A percentile compares a stretch with the other conserved stretches of the same genome.
phyloP scores from a whole-genome alignment of 2,113 vertebrate species.

The Phainopepla nitens region DNA sequence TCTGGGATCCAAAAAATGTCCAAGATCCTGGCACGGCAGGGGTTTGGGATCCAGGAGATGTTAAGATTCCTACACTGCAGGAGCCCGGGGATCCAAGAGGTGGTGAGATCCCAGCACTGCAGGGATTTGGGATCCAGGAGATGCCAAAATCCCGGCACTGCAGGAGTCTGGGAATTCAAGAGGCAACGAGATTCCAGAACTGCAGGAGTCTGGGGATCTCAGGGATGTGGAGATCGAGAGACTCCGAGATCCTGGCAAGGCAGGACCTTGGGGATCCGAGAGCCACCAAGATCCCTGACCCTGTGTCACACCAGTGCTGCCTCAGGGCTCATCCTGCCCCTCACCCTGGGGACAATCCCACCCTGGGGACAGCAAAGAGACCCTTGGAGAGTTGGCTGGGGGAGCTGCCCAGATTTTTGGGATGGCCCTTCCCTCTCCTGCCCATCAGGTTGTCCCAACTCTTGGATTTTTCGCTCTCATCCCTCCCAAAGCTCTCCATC shows the following conservation, averaged over 20 bases:
- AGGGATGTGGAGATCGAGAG: background rate
- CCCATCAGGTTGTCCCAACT: background rate
- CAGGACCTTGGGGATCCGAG: too few relatives aligned
- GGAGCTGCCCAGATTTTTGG: rapidly evolving
- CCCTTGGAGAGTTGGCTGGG: rapidly evolving
- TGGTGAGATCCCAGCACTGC: rapidly evolving
- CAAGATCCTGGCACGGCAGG: too few relatives aligned
- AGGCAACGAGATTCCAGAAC: rapidly evolving
- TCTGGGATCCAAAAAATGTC: rapidly evolving
- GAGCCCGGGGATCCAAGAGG: too few relatives aligned
- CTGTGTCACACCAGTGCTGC: background rate
- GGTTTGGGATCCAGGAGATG: background rate
- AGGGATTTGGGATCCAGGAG: background rate
- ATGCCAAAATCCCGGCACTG: rapidly evolving
- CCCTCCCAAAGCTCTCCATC: too few relatives aligned
- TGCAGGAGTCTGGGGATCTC: rapidly evolving
- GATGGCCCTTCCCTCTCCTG: background rate
- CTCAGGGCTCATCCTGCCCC: background rate
- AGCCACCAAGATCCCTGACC: background rate
- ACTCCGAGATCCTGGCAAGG: too few relatives aligned
- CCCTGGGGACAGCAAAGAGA: background rate
- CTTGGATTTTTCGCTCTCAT: too few relatives aligned
- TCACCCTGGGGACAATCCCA: background rate
- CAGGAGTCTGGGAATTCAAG: background rate
- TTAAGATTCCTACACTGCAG: rapidly evolving